Base-by-base conservation (phyloP, 92 coral and sea anemone genomes). In the Epizoanthus ramosus region DNA sequence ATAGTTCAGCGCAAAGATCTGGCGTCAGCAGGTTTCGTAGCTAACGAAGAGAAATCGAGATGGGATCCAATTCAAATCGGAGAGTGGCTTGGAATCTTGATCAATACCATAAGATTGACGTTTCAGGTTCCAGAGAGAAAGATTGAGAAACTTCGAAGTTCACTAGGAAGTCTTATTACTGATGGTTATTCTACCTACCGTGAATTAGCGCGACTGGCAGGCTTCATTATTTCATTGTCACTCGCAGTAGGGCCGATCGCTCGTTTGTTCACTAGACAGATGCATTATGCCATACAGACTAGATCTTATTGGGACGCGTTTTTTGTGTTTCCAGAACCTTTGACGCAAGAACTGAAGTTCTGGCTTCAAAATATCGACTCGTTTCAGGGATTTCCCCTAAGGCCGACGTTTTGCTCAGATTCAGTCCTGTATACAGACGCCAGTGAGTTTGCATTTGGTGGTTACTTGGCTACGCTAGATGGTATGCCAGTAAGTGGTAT, bases 71-170 rank as follows among this genome's bases (percentile, higher is more conserved):
- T 39, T 25, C 85, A 85, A 50, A 66, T 67, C 41, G 88, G 85
- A 8, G 85, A 88, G 45, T 88, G 91, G 91, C 64, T 90, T 13
- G 84, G 94, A 0, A 85, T 91, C 57, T 45, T 85, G 25, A 91
- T 91, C 74, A 72, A 91, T 57, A 79, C 89, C 10, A 84, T 88
- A 8, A 54, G 74, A n/a, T 79, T 91, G 89, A 58, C 58, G 70
- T 88, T 80, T 56, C 74, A 25, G 8, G 21, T 91, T 39, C 87
- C 89, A 13, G 81, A 74, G 37, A 88, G 72, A 82, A 88, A 87
- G 58, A 56, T 85, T 15, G 13, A 43, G 14, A 90, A 90, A 39
- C 35, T 90, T 15, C 68, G 83, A 68, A 33, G 35, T 21, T 58
- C 87, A 10, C n/a, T 90, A 52, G 75, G 84, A 41, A 22, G 52